Evolutionary conservation across 2,888 invertebrate species (phyloP).

Genomic region (Tetragnatha montana): DNA sequence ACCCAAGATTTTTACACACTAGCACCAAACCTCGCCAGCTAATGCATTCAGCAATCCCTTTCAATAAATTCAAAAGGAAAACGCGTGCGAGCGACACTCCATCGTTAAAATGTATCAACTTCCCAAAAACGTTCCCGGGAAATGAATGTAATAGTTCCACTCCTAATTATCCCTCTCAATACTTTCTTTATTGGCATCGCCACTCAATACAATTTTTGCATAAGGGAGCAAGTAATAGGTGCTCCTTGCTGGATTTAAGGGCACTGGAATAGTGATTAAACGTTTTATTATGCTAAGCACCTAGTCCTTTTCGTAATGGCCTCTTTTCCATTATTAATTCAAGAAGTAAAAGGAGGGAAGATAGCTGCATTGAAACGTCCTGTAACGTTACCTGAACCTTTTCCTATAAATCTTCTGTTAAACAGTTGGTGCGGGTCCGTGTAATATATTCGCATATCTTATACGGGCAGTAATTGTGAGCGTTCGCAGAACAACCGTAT

Average conservation of each 20-base stretch:
- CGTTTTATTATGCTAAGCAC: background rate
- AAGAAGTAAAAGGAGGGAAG: background rate
- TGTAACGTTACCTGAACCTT: background rate
- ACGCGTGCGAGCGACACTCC: background rate
- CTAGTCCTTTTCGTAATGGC: background rate
- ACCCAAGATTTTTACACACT: too few relatives aligned
- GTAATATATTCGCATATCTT: background rate
- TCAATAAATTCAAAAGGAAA: too few relatives aligned
- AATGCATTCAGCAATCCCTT: too few relatives aligned
- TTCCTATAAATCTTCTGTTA: background rate
- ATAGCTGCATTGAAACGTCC: background rate
- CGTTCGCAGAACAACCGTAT: too few relatives aligned
- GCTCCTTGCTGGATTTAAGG: background rate
- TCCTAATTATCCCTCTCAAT: background rate
- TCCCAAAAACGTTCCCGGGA: background rate
- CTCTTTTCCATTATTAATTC: background rate
- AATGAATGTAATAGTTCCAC: background rate
- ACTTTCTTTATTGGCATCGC: background rate
- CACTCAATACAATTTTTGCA: background rate
- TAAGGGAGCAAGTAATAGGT: background rate
- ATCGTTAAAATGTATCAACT: background rate
- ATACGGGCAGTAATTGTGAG: too few relatives aligned
- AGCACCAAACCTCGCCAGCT: too few relatives aligned
- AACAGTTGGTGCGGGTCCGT: background rate
- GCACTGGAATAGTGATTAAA: background rate